Base-by-base conservation (phyloP, 2,113 vertebrate genomes). In the Nesogale talazaci region DNA sequence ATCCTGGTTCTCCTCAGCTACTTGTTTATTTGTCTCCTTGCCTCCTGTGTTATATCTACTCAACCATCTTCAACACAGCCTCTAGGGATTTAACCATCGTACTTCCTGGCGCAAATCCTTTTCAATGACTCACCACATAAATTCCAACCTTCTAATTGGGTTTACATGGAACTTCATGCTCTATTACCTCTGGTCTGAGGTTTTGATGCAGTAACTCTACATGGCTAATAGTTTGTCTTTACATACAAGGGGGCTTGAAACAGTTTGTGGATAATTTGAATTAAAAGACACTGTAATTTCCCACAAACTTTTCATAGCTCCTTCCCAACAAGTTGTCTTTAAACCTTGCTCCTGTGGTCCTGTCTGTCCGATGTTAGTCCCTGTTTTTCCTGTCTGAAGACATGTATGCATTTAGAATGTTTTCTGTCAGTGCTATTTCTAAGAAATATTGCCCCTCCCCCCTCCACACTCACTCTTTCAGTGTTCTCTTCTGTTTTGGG, bases 111-210 rank as follows among this genome's bases (percentile, higher is more conserved):
- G 56, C 70, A 95, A 92, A 93, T 83, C 52, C 46, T n/a, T 67
- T 84, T 67, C 34, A 38, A 10, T 83, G 94, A 96, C 83, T 92
- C 94, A 95, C 29, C 16, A 34, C 61, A 89, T 27, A 78, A 81
- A 91, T 94, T 82, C 77, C 67, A 69, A 95, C 12, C 52, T 93
- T 75, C 78, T 77, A 83, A 22, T 84, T 94, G 70, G 83, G 76
- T 69, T 56, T 76, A 34, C 79, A 38, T 36, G 86, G 80, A 59
- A 27, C 77, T 92, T 92, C 72, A 76, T 77, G 88, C 88, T 89
- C 84, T 81, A 61, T 0, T 78, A 42, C 61, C 90, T 52, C 22
- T 38, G 86, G 38, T 74, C 46, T 70, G 25, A 89, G 23, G 19
- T 91, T 80, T 74, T 52, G 46, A 77, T 63, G 25, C 86, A 61